phyloP scores from a whole-genome alignment of 1,140 invertebrate genomes.

The Antheraea mylitta region DNA sequence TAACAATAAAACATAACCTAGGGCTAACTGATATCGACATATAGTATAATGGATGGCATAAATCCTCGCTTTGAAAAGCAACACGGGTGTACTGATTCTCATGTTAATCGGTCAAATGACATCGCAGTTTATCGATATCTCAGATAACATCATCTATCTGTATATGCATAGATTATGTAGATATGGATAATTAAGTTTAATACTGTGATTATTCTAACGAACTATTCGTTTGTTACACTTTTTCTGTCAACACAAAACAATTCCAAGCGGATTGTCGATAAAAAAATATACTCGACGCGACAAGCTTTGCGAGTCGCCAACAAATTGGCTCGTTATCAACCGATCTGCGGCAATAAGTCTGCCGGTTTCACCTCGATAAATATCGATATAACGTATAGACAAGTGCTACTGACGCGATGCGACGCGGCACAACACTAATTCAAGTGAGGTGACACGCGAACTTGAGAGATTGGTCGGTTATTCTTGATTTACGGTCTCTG shows the following conservation, averaged over 20 bases:
- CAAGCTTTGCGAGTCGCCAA: conserved; percentile 33
- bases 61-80: no score
- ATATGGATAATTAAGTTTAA: background rate
- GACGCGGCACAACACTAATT: conserved; percentile 37
- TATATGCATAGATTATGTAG: no score
- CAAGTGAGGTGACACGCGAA: conserved; percentile 13
- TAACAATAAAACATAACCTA: no score
- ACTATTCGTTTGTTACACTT: background rate
- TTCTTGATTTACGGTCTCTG: conserved; percentile 10
- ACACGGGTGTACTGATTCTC: no score
- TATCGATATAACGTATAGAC: conserved; percentile 54
- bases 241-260: background rate
- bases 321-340: conserved; percentile 62
- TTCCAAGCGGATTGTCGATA: background rate
- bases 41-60: no score
- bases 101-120: no score
- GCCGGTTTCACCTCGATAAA: conserved; percentile 48
- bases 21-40: no score
- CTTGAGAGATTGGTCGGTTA: conserved; percentile 12
- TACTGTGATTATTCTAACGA: background rate
- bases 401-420: conserved; percentile 36
- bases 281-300: conserved; percentile 8
- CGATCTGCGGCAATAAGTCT: conserved; percentile 52
- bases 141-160: no score
- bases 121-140: no score